Evolutionary conservation across 2,888 invertebrate species (phyloP), one percentile per base, ranked within the genome.

Genomic region (Opisthograptis luteolata): DNA sequence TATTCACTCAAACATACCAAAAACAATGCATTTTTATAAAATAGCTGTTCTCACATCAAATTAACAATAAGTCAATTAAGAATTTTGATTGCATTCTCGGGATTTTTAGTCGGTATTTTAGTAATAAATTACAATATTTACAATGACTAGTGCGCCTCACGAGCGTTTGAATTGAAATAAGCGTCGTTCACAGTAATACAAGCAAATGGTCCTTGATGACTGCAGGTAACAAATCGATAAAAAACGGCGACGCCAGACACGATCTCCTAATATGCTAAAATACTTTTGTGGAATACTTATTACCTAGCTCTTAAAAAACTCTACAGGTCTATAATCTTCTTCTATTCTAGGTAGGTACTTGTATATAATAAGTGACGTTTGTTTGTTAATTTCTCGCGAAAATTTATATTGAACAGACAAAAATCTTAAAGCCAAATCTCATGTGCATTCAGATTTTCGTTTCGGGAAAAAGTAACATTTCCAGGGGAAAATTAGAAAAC

Each of bases 81-180:
- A n/a, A 31, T 24, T 42, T 30, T 40, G 25, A 30, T 13, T 41
- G 22, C 13, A 30, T 42, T 47, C 41, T 46, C 24, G 25, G 34
- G 13, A 45, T 41, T 42, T 35, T 46, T 13, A 31, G 32, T 22
- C 4, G 12, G 13, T n/a, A n/a, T n/a, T n/a, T n/a, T n/a, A n/a
- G n/a, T n/a, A n/a, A n/a, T n/a, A n/a, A n/a, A n/a, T 25, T 32
- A 36, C 19, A 19, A 39, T 22, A 22, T 43, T 34, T 25, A 39
- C 30, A 36, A 8, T 12, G 37, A 56, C 53, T 44, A 50, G 78
- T 72, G 64, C 68, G 62, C 70, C 70, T 62, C 62, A 52, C 69
- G 75, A 73, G 66, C 62, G 80, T 63, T 66, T 65, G 70, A 72
- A 77, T 76, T 68, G 73, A 71, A 81, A 76, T 82, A 81, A 81